These are phyloP conservation scores for Ommatoiulus sabulosus DNA, from an alignment of 2,888 invertebrate species.

Conservation along the genomic window DNA sequence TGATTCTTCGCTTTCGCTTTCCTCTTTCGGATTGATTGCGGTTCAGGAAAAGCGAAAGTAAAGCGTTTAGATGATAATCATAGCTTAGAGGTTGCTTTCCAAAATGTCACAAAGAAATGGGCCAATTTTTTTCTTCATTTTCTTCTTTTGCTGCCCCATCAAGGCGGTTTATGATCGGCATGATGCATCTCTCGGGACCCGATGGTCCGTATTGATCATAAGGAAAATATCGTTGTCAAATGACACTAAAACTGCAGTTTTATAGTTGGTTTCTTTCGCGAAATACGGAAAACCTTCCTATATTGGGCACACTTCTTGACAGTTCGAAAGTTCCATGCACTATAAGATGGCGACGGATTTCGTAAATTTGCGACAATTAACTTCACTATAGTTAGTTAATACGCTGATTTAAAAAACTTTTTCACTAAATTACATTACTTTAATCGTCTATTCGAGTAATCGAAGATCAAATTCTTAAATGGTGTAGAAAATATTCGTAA, in stretches of 20 bases:
- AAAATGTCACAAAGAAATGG: background rate
- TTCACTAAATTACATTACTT: too few relatives aligned
- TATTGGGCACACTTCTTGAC: background rate
- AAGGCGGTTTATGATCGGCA: background rate
- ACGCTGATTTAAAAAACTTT: too few relatives aligned
- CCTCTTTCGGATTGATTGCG: background rate
- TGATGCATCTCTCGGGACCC: background rate
- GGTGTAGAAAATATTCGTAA: too few relatives aligned
- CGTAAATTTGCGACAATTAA: too few relatives aligned
- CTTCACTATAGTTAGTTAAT: too few relatives aligned
- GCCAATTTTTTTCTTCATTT: background rate
- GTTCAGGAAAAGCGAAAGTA: background rate
- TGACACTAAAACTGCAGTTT: background rate
- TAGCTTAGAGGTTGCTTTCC: background rate
- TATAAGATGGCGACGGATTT: background rate
- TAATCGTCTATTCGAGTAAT: too few relatives aligned
- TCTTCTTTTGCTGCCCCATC: background rate
- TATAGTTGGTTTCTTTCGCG: background rate
- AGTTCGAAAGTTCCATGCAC: background rate
- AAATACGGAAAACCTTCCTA: background rate
- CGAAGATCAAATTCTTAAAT: too few relatives aligned
- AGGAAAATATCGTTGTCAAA: conserved; percentile 1
- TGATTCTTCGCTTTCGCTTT: background rate
- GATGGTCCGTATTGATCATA: background rate
- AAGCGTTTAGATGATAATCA: conserved; percentile 1